These are phyloP conservation scores for Rousettus leschenaultii DNA, from an alignment of 2,113 vertebrate genomes.

Conservation along the genomic window DNA sequence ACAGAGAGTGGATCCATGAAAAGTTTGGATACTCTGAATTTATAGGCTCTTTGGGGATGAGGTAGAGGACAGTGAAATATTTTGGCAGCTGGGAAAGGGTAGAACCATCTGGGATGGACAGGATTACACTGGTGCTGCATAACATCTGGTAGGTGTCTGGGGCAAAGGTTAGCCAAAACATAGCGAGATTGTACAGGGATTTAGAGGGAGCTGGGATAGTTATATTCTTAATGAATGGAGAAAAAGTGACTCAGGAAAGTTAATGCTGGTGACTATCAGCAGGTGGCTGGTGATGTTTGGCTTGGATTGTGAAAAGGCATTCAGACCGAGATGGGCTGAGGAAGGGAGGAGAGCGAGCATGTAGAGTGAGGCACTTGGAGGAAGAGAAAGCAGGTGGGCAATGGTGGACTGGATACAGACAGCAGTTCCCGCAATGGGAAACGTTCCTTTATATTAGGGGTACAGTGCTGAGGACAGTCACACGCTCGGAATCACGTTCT, in stretches of 20 bases:
- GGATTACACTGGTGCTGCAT: neutral
- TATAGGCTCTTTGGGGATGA: constrained; percentile 72
- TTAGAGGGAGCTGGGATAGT: neutral
- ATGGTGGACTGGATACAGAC: neutral
- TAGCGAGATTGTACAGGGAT: neutral
- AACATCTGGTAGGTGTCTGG: neutral
- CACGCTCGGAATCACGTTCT: neutral
- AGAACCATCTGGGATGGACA: neutral
- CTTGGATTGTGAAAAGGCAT: constrained; percentile 23
- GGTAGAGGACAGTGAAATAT: constrained; percentile 68
- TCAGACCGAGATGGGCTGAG: neutral
- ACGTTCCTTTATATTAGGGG: neutral
- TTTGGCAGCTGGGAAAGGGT: constrained; percentile 51
- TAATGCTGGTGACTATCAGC: constrained; percentile 53
- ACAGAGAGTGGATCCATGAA: constrained; percentile 62
- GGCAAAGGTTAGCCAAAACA: neutral
- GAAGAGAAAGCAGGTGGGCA: constrained; percentile 48
- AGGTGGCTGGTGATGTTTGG: constrained; percentile 66
- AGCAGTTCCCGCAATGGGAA: neutral
- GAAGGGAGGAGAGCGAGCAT: neutral
- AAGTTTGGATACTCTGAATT: constrained; percentile 63
- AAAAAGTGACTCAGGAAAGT: constrained; percentile 25
- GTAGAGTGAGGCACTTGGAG: constrained; percentile 70
- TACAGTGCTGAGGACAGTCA: neutral
- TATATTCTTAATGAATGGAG: neutral